Evolutionary conservation across 2,797 vertebrate species (phyloP).

Genomic region (Diplodus puntazzo): DNA sequence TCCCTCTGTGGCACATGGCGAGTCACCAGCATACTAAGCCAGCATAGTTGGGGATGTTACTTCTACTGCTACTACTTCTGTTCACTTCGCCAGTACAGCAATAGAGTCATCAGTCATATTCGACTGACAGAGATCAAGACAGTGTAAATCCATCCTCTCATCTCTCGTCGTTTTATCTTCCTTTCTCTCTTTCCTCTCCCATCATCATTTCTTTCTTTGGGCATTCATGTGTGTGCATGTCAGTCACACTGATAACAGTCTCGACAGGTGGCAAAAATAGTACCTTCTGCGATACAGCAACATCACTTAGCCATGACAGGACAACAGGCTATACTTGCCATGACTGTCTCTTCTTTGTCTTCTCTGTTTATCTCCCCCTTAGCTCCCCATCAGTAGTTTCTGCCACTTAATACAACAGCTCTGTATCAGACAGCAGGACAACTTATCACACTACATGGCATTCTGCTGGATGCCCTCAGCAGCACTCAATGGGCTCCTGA

Average conservation of each 20-base stretch:
- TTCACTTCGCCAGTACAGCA: not conserved
- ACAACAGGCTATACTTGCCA: conserved; percentile 49
- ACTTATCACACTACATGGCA: conserved; percentile 57
- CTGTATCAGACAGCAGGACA: conserved; percentile 59
- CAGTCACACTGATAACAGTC: conserved; percentile 57
- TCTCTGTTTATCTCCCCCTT: conserved; percentile 35
- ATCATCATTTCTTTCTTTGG: conserved; percentile 12
- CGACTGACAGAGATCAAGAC: conserved; percentile 12
- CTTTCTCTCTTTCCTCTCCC: conserved; percentile 1
- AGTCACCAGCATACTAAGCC: not conserved
- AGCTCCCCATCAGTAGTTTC: conserved; percentile 11
- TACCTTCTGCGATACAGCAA: conserved; percentile 33
- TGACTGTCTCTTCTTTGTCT: conserved; percentile 47
- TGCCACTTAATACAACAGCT: conserved; percentile 32
- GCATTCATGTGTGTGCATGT: conserved; percentile 16
- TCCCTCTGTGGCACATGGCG: too few species aligned
- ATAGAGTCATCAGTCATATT: not conserved
- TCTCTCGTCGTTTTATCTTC: not conserved
- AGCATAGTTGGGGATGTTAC: not conserved
- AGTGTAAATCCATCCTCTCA: not conserved
- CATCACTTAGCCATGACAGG: conserved; percentile 51
- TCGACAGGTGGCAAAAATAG: conserved; percentile 62
- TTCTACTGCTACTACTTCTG: too few species aligned
- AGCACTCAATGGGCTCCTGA: conserved; percentile 7
- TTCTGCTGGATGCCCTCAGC: conserved; percentile 29